Evolutionary conservation across 2,113 vertebrate species (phyloP), one percentile per base, ranked within the genome.

Genomic region (Sisor rabdophorus): DNA sequence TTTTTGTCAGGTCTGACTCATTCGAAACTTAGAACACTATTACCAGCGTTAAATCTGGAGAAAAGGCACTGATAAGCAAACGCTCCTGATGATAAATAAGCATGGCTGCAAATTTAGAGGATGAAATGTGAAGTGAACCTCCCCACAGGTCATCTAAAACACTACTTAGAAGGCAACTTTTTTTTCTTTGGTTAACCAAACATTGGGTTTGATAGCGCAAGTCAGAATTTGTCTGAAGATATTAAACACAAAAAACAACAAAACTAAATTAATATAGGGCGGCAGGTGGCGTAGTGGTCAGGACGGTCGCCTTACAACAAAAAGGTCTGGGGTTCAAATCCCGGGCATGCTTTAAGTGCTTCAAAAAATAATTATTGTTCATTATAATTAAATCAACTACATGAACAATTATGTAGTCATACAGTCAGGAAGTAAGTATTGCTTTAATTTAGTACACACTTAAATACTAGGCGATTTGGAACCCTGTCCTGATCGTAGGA

Each of bases 1-100:
- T 71, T 68, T 71, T 78, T 71, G 76, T 78, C 68, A 40, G 15
- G 76, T 40, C 47, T 76, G 75, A 69, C 64, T 76, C 75, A 76
- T 30, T 69, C n/a, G 64, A 63, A 56, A 56, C 75, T 59, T n/a
- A 59, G n/a, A 76, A 64, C 59, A 64, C 56, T 64, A 76, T 20
- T 76, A 50, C 64, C 55, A 40, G 75, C 54, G 54, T 76, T 64
- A 69, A 76, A 76, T 59, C 54, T 69, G 24, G 40, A 76, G 75
- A 59, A 53, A 10, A 77, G 76, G 20, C 55, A 7, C 67, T 61
- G 76, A 77, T 77, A 61, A 77, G 76, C 44, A 22, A 67, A 53
- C 10, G 32, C 65, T 70, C 24, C 9, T 12, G 54, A 26, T 77
- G 65, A 55, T 76, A 67, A 76, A 69, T 9, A 36, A 24, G 64